A percentile compares a stretch with the other conserved stretches of the same genome.
phyloP scores from a whole-genome alignment of 2,888 invertebrate genomes.

The Poecilus cupreus region DNA sequence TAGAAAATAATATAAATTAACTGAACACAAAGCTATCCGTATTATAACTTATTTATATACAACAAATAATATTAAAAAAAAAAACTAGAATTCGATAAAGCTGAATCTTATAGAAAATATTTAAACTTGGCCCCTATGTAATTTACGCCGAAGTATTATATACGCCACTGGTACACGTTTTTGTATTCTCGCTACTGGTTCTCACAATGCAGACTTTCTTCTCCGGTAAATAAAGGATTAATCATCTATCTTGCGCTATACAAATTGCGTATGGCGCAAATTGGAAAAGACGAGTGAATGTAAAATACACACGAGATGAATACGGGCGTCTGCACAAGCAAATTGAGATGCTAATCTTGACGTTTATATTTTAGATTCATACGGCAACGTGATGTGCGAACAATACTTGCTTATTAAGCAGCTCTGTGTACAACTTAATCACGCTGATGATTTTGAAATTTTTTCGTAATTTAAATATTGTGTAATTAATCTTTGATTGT shows the following conservation, averaged over 20 bases:
- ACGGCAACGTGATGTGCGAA: not conserved
- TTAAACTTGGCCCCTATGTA: no score
- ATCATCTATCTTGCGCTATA: conserved; percentile 1
- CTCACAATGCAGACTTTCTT: conserved; percentile 12
- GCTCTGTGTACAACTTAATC: not conserved
- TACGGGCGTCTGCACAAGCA: not conserved
- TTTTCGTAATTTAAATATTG: conserved; percentile 29
- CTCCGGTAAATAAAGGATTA: conserved; percentile 10
- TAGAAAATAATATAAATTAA: no score
- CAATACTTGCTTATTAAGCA: conserved; percentile 28
- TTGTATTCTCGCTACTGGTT: not conserved
- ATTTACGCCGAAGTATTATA: no score
- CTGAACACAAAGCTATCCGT: no score
- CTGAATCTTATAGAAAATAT: no score
- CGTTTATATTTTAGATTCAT: conserved; percentile 17
- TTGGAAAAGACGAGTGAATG: conserved; percentile 27
- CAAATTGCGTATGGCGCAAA: not conserved
- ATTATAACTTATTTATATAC: no score
- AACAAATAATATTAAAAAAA: no score
- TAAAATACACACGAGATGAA: conserved; percentile 3
- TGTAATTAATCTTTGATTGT: conserved; percentile 29
- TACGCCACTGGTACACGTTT: not conserved
- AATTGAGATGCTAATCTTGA: conserved; percentile 26
- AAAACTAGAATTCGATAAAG: no score
- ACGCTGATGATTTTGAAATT: not conserved